Evolutionary conservation across 2,797 vertebrate species (phyloP).

Genomic region (Poecilia wingei): DNA sequence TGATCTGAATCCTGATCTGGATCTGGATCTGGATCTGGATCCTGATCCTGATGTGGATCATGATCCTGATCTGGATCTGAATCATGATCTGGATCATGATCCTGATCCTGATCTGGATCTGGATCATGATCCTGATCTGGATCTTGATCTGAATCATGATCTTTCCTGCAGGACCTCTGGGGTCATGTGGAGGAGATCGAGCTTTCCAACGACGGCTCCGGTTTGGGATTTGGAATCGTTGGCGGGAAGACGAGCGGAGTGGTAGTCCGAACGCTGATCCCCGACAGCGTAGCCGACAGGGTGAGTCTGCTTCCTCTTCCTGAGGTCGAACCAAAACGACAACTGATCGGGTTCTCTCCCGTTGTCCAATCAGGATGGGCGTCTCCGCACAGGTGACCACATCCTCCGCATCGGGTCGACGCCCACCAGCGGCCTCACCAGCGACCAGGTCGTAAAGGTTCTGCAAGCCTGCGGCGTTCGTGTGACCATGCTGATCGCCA

Average conservation of each 20-base stretch:
- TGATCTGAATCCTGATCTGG: too few relatives aligned
- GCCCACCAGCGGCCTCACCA: conserved; percentile 89
- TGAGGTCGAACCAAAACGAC: neutral
- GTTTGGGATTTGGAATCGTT: conserved; percentile 96
- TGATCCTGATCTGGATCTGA: too few relatives aligned
- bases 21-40: too few relatives aligned
- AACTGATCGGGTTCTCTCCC: neutral
- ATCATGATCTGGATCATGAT: too few relatives aligned
- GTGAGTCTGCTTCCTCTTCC: conserved; percentile 19
- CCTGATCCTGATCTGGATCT: too few relatives aligned
- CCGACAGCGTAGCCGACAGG: conserved; percentile 87
- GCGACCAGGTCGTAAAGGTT: conserved; percentile 93
- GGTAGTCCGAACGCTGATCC: conserved; percentile 92
- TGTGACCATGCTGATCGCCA: conserved; percentile 89
- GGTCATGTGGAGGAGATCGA: conserved; percentile 90
- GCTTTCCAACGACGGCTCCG: conserved; percentile 92
- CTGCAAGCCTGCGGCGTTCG: conserved; percentile 90
- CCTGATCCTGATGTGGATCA: neutral
- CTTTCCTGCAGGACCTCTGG: conserved; percentile 84
- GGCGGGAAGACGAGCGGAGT: conserved; percentile 90
- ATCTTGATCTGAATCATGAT: neutral
- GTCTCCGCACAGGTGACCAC: conserved; percentile 91
- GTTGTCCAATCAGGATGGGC: conserved; percentile 85
- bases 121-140: too few relatives aligned
- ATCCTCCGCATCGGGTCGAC: conserved; percentile 91